A percentile compares a stretch with the other conserved stretches of the same genome.
These are phyloP conservation scores for Scalopus aquaticus DNA, from an alignment of 2,113 vertebrate genomes.

Conservation along the genomic window DNA sequence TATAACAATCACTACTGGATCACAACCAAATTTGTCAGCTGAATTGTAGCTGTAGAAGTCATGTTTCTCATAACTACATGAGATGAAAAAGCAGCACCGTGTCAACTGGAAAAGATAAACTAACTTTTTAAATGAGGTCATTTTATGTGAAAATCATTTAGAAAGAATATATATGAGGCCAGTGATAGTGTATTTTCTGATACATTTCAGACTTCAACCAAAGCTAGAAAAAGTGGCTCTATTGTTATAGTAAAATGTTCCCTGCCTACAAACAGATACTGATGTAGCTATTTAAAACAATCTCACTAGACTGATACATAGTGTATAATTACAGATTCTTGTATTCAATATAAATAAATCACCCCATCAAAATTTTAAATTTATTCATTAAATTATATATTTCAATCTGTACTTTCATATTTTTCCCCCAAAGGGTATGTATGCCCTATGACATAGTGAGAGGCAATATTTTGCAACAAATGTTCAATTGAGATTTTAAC, in stretches of 20 bases:
- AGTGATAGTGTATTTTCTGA: slow-evolving; percentile 23
- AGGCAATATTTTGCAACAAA: neutral
- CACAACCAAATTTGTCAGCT: slow-evolving; percentile 45
- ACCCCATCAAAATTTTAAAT: slow-evolving; percentile 44
- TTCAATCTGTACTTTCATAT: neutral
- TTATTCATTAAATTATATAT: slow-evolving; percentile 14
- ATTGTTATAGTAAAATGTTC: slow-evolving; percentile 5
- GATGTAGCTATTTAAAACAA: slow-evolving; percentile 2
- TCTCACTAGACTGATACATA: neutral
- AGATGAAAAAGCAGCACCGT: neutral
- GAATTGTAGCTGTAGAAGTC: neutral
- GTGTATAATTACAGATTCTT: slow-evolving; percentile 6
- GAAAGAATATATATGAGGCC: slow-evolving; percentile 46
- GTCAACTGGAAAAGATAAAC: slow-evolving; percentile 15
- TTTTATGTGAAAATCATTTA: slow-evolving; percentile 40
- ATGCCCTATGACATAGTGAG: neutral
- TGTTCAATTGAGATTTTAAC: neutral
- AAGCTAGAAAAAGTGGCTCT: neutral
- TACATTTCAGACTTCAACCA: neutral
- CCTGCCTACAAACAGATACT: neutral
- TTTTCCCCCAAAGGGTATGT: slow-evolving; percentile 39
- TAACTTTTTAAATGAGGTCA: slow-evolving; percentile 25
- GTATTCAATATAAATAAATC: neutral
- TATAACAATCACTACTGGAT: neutral
- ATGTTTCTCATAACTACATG: neutral